Percentiles rank a stretch among this genome's conserved stretches.
Evolutionary conservation across 2,888 invertebrate genomes (phyloP).

Genomic region (Chamaedrilus cognettii): DNA sequence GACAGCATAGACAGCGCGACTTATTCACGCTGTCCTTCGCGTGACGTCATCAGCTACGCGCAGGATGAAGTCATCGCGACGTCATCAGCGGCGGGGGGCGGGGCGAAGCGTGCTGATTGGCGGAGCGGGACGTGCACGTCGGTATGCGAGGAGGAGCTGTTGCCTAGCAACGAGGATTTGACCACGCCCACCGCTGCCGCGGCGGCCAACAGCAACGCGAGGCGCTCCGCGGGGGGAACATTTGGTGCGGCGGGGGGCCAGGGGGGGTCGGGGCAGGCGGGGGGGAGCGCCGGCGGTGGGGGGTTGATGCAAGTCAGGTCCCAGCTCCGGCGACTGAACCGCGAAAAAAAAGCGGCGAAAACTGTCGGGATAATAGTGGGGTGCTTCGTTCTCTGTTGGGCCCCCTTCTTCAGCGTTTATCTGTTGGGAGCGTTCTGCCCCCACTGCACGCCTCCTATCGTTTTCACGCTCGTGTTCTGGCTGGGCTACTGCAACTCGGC

Average conservation of each 20-base stretch:
- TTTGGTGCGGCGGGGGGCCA: no score
- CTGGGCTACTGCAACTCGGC: conserved; percentile 97
- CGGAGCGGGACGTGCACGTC: neutral
- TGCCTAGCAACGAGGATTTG: neutral
- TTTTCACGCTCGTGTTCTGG: conserved; percentile 94
- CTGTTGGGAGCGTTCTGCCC: conserved; percentile 81
- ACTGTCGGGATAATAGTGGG: conserved; percentile 97
- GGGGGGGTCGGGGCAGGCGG: conserved; percentile 74
- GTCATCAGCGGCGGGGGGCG: neutral
- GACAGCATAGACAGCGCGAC: neutral
- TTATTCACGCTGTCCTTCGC: neutral
- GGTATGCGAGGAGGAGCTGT: neutral
- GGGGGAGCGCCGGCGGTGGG: conserved; percentile 29
- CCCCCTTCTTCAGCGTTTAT: conserved; percentile 96
- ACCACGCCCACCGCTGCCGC: neutral
- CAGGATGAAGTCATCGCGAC: neutral
- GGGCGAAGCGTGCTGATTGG: neutral
- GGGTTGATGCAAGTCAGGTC: conserved; percentile 6
- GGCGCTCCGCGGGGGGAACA: neutral
- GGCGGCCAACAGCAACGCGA: neutral
- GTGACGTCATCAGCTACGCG: neutral
- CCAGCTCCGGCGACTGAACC: conserved; percentile 17
- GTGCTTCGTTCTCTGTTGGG: conserved; percentile 95
- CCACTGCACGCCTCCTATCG: conserved; percentile 72
- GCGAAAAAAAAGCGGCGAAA: conserved; percentile 93